These are phyloP conservation scores for Scomber scombrus DNA, from an alignment of 2,113 vertebrate genomes.

Conservation along the genomic window DNA sequence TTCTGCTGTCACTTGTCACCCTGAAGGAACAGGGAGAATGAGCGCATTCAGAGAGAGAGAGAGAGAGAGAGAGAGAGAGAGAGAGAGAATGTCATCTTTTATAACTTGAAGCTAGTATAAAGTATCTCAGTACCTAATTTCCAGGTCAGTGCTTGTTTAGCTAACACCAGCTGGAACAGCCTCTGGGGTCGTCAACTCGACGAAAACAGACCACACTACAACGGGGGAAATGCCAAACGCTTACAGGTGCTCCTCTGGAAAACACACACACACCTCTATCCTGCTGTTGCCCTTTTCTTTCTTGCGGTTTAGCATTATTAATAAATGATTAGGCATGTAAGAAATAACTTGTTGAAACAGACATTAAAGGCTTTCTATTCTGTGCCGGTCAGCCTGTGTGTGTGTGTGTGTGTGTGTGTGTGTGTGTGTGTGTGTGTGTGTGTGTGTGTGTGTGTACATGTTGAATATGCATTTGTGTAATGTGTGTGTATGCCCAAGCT, in stretches of 20 bases:
- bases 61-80: conserved; percentile 7
- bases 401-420: not conserved
- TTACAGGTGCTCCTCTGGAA: conserved; percentile 59
- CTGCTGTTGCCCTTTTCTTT: conserved; percentile 14
- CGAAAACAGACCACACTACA: conserved; percentile 41
- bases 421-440: not conserved
- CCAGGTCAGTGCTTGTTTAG: conserved; percentile 70
- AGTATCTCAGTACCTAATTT: conserved; percentile 64
- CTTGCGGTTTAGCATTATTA: conserved; percentile 28
- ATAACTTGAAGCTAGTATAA: conserved; percentile 50
- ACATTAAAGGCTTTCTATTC: conserved; percentile 21
- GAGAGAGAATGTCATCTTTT: conserved; percentile 59
- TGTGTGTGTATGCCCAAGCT: conserved; percentile 31
- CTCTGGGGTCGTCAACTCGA: conserved; percentile 43
- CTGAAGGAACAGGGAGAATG: conserved; percentile 46
- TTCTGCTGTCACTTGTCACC: conserved; percentile 50
- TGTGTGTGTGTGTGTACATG: not conserved
- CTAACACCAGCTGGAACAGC: conserved; percentile 62
- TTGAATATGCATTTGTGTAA: conserved; percentile 8
- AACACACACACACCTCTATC: conserved; percentile 27
- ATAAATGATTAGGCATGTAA: conserved; percentile 47
- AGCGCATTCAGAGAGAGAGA: conserved; percentile 18
- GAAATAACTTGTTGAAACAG: conserved; percentile 42
- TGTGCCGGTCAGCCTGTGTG: not conserved
- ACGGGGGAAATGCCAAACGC: conserved; percentile 52